phyloP scores from a whole-genome alignment of 2,797 vertebrate species.

The Hyperoplus lanceolatus region DNA sequence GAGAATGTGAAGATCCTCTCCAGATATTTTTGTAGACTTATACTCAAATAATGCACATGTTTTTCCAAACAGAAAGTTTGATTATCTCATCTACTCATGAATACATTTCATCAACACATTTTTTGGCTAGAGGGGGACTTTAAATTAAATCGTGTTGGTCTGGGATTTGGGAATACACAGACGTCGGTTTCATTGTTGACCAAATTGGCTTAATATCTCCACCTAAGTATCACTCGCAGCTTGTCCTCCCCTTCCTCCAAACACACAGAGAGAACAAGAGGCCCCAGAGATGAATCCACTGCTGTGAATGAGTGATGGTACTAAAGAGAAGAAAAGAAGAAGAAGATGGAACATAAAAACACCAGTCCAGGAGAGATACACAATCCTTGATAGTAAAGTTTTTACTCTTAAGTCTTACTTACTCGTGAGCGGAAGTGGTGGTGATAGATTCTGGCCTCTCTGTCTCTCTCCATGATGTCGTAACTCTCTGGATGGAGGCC shows the following conservation, averaged over 20 bases:
- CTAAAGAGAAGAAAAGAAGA: conserved; percentile 53
- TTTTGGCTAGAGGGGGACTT: background rate
- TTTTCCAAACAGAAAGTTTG: background rate
- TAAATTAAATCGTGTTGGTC: background rate
- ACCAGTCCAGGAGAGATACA: background rate
- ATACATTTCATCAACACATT: background rate
- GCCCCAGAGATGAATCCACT: conserved; percentile 80
- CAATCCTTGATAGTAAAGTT: background rate
- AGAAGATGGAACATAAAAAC: background rate
- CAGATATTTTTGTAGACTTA: background rate
- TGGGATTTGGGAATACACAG: background rate
- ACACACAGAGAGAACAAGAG: conserved; percentile 86
- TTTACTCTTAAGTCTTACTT: conserved; percentile 31
- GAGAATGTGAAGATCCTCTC: background rate
- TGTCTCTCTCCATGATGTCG: conserved; percentile 87
- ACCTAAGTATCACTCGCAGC: conserved; percentile 86
- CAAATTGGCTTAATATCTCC: conserved; percentile 1
- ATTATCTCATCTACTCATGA: no score
- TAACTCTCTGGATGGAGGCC: conserved; percentile 74
- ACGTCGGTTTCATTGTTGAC: background rate
- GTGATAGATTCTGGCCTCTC: conserved; percentile 84
- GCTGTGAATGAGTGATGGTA: conserved; percentile 87
- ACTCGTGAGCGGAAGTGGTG: conserved; percentile 84
- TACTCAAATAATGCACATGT: background rate
- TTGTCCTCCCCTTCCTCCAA: conserved; percentile 86